phyloP scores from a whole-genome alignment of 2,113 vertebrate species.

The Corvus cornix region DNA sequence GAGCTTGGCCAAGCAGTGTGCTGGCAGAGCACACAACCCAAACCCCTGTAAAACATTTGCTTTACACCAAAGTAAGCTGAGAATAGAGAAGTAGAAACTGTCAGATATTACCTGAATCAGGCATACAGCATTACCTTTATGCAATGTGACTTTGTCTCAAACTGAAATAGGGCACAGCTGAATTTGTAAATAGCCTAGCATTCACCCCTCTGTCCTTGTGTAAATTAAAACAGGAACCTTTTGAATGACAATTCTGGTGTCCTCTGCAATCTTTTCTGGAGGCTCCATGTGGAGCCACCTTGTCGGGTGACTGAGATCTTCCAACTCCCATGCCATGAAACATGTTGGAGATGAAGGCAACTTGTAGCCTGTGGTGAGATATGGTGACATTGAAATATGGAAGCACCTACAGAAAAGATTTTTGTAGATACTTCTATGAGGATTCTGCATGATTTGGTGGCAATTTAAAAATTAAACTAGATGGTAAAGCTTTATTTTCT shows the following conservation, averaged over 20 bases:
- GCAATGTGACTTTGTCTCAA: conserved; percentile 63
- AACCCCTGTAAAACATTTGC: background rate
- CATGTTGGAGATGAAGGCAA: background rate
- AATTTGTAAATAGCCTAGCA: conserved; percentile 38
- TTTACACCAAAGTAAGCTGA: conserved; percentile 16
- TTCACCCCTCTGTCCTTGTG: conserved; percentile 41
- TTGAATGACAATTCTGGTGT: background rate
- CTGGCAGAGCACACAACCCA: background rate
- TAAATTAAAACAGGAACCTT: conserved; percentile 45
- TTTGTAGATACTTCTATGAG: background rate
- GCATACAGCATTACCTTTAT: background rate
- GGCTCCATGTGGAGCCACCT: background rate
- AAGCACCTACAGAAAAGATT: background rate
- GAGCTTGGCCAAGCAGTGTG: background rate
- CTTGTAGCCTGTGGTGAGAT: background rate
- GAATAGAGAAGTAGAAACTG: conserved; percentile 8
- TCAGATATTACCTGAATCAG: conserved; percentile 51
- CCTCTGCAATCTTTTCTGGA: conserved; percentile 1
- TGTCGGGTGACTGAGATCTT: background rate
- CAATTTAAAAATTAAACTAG: conserved; percentile 8
- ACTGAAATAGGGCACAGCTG: conserved; percentile 50
- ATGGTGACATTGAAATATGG: background rate
- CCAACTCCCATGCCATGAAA: background rate
- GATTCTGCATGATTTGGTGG: background rate
- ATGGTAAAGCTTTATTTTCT: background rate